phyloP scores from a whole-genome alignment of 1,140 invertebrate genomes.

The Popillia japonica region DNA sequence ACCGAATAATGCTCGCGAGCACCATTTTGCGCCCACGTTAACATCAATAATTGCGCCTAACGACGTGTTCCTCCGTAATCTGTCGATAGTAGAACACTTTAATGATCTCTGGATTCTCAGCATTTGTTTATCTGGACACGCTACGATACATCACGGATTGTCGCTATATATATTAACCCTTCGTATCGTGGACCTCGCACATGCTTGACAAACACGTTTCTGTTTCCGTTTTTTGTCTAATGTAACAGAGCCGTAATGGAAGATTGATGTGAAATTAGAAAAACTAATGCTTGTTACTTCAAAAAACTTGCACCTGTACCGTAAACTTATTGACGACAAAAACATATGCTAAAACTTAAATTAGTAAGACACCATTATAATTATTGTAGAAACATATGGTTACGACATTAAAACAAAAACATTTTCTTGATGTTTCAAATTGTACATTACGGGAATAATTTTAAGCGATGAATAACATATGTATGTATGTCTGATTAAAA shows the following conservation, averaged over 20 bases:
- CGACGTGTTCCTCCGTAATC: conserved; percentile 44
- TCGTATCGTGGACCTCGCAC: not conserved
- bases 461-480: too few relatives aligned
- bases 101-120: conserved; percentile 37
- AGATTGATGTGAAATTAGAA: not conserved
- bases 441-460: too few relatives aligned
- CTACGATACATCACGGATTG: conserved; percentile 31
- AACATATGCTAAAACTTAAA: too few relatives aligned
- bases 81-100: conserved; percentile 40
- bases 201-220: not conserved
- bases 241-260: not conserved
- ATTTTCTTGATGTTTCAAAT: too few relatives aligned
- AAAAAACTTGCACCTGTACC: too few relatives aligned
- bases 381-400: too few relatives aligned
- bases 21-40: conserved; percentile 34
- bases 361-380: too few relatives aligned
- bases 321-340: too few relatives aligned
- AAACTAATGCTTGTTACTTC: too few relatives aligned
- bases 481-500: too few relatives aligned
- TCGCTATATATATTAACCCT: conserved; percentile 25
- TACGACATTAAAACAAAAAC: too few relatives aligned
- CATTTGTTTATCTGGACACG: conserved; percentile 42
- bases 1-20: conserved; percentile 31
- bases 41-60: conserved; percentile 45
- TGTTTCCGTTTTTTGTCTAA: not conserved